Evolutionary conservation across 2,797 vertebrate genomes (phyloP), one percentile per base, ranked within the genome.

Genomic region (Pempheris klunzingeri): DNA sequence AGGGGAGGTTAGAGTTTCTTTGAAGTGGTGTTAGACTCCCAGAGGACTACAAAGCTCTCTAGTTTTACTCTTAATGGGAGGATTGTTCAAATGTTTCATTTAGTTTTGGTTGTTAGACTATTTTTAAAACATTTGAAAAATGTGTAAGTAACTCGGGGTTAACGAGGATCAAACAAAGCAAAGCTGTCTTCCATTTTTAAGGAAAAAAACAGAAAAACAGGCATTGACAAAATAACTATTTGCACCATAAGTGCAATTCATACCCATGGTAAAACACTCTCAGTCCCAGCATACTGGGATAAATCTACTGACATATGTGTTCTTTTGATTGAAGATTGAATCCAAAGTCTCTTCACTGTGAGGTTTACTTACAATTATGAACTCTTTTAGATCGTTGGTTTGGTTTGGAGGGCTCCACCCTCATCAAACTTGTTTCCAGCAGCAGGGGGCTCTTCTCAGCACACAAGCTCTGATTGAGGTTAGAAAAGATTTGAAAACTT

Each of bases 21-120:
- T 85, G 69, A 85, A 53, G 76, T 50, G 24, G 7, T 50, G 52
- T 41, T 22, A 53, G 52, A 14, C 24, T 70, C 73, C 55, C 75
- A 17, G 43, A 62, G 64, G 74, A 61, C 34, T 8, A 32, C 65
- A 50, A 47, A 72, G 68, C 57, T 54, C 55, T 34, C 22, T 15
- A 38, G 59, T 47, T 67, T 59, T 44, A 22, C 53, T 61, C 66
- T 15, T 75, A 71, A 75, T 72, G 50, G 68, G 58, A 32, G 46
- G 44, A 66, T 41, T 47, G 63, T 62, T 75, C 54, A 30, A 5
- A 4, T 7, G 34, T 62, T 66, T 62, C 49, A 47, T 76, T 78
- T 44, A 72, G 20, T 61, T 78, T 50, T 20, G 41, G 7, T 50
- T 55, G 36, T 52, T 41, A 20, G n/a, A 52, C 46, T 5, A 14